Conservation (phyloP, 1,140 invertebrate species). For the Conus betulinus region DNA sequence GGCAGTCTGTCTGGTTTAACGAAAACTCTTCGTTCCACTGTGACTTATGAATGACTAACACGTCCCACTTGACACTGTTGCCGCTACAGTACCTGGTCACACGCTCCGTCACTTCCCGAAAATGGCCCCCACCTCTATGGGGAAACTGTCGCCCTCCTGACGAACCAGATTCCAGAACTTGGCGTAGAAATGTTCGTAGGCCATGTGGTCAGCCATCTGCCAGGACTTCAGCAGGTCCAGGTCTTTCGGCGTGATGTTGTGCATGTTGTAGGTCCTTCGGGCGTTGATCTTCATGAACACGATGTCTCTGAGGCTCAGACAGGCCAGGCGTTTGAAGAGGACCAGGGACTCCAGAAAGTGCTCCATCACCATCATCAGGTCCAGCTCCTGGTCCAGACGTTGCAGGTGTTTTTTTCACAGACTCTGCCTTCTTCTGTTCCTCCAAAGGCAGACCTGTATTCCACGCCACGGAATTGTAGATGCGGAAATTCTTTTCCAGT, state of each 20-base stretch:
- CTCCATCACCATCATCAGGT: constrained; percentile 78
- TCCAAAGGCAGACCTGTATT: constrained; percentile 50
- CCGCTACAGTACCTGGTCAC: not conserved
- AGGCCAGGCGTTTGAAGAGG: constrained; percentile 75
- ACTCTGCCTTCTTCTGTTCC: not conserved
- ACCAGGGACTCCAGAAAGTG: constrained; percentile 78
- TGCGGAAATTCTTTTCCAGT: too few species aligned
- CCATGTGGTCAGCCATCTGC: constrained; percentile 43
- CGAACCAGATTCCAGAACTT: constrained; percentile 37
- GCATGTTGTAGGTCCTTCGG: not conserved
- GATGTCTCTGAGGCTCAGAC: constrained; percentile 70
- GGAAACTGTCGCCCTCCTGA: constrained; percentile 17
- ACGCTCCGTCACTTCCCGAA: constrained; percentile 40
- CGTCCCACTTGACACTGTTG: not conserved
- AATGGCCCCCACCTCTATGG: constrained; percentile 31
- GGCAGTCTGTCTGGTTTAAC: constrained; percentile 8
- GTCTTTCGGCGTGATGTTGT: not conserved
- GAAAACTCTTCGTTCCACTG: constrained; percentile 31
- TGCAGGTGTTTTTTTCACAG: constrained; percentile 41
- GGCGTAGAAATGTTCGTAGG: constrained; percentile 48
- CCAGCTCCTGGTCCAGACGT: constrained; percentile 65
- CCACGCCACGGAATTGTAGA: constrained; percentile 20
- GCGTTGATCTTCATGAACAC: constrained; percentile 43
- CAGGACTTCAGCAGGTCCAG: constrained; percentile 17
- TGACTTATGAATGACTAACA: not conserved